Base-by-base conservation (phyloP, 2,797 vertebrate species). In the Sebastolobus altivelis region DNA sequence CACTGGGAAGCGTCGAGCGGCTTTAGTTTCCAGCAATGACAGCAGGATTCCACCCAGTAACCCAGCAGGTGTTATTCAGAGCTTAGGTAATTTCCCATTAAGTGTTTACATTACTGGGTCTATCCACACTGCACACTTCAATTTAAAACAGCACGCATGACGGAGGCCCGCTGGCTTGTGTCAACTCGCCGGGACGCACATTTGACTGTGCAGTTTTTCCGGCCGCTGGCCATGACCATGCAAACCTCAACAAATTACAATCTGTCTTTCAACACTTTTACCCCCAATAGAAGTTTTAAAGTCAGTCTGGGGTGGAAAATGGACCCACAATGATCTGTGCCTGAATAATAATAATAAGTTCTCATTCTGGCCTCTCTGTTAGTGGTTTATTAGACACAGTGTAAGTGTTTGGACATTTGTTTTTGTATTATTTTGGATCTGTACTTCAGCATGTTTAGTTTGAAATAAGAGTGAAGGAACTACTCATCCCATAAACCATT, bases 191-290 rank as follows among this genome's bases (percentile, higher is more conserved):
- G 58, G 88, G 78, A 62, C 67, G 43, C 79, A 68, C 22, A 67
- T 83, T 56, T 86, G 87, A 90, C 87, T 40, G 72, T 74, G 75
- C 84, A 86, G 40, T 83, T 92, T 90, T 82, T 71, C 78, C 68
- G 66, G 67, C 73, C 69, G 49, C 79, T 79, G 88, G 46, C 75
- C 78, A 29, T 69, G 81, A 89, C 80, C 69, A 33, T 70, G 83
- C 83, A 85, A 80, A 86, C 40, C 71, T 67, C 59, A 49, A 72
- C 76, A 83, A 81, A 87, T 87, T 59, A 56, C 31, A 62, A 62
- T 58, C 54, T 3, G 55, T 12, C 72, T 77, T 27, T 60, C 55
- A 20, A 6, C 46, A 55, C 31, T 27, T 67, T 38, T 62, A 20
- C 13, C 33, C 40, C 29, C 46, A 13, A 18, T 2, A 33, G 11